These are phyloP conservation scores for Thumatha senex DNA, from an alignment of 2,888 invertebrate genomes.

Conservation along the genomic window DNA sequence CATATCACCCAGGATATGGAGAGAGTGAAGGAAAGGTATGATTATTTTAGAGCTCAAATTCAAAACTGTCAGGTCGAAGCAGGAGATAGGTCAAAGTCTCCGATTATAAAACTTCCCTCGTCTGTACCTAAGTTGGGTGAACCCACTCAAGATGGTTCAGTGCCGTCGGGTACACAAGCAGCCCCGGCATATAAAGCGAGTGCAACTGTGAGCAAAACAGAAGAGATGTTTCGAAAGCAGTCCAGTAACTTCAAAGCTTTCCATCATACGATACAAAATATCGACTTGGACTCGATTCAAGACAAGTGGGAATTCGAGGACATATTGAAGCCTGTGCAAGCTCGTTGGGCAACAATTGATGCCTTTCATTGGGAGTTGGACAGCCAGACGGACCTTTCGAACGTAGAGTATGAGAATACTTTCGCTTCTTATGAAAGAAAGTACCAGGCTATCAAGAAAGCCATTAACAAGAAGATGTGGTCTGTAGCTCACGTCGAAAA, in stretches of 20 bases:
- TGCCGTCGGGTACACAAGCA: no score
- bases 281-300: not conserved
- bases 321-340: not conserved
- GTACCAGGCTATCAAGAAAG: constrained; percentile 1
- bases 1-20: no score
- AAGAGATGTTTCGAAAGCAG: not conserved
- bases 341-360: constrained; percentile 2
- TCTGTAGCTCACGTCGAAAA: constrained; percentile 6
- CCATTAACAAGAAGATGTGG: constrained; percentile 9
- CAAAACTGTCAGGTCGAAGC: no score
- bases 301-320: not conserved
- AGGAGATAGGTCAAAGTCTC: no score
- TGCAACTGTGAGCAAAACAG: not conserved
- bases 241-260: not conserved
- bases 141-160: no score
- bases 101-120: no score
- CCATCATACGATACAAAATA: not conserved
- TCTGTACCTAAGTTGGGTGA: no score
- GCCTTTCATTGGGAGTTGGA: constrained; percentile 6
- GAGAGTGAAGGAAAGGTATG: no score
- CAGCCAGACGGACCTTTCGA: no score
- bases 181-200: no score
- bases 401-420: not conserved
- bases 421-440: not conserved
- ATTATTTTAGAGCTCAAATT: no score